Percentiles rank a stretch among this genome's conserved stretches.
Conservation (phyloP, 2,888 invertebrate genomes). For the Agrochola lychnidis region DNA sequence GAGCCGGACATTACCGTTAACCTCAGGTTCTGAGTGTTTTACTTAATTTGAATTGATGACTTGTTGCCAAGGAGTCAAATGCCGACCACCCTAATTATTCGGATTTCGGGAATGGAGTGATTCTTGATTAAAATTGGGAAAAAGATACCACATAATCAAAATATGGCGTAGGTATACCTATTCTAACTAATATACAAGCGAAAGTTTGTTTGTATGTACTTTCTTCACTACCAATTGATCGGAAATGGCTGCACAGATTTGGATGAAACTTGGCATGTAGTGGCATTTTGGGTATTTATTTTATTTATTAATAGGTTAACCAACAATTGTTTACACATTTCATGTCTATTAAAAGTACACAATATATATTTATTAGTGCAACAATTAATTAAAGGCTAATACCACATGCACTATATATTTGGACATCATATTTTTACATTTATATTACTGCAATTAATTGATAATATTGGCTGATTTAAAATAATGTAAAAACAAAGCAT, state of each 20-base stretch:
- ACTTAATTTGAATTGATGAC: constrained; percentile 58
- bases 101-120: constrained; percentile 13
- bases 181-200: not conserved
- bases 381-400: no score
- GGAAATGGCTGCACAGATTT: not conserved
- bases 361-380: no score
- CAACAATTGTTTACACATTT: no score
- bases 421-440: no score
- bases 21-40: constrained; percentile 44
- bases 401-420: no score
- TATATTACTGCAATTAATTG: no score
- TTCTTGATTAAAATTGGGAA: constrained; percentile 19
- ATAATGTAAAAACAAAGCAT: no score
- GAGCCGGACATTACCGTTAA: constrained; percentile 26
- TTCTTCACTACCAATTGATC: not conserved
- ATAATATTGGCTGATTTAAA: no score
- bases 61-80: constrained; percentile 19
- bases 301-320: no score
- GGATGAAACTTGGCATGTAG: not conserved
- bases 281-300: no score
- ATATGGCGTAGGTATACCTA: not conserved
- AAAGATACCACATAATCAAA: not conserved
- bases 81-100: constrained; percentile 23
- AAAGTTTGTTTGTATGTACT: not conserved
- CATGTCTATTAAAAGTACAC: no score